Evolutionary conservation across 2,888 invertebrate species (phyloP), one percentile per base, ranked within the genome.

Genomic region (Eupithecia subumbrata): DNA sequence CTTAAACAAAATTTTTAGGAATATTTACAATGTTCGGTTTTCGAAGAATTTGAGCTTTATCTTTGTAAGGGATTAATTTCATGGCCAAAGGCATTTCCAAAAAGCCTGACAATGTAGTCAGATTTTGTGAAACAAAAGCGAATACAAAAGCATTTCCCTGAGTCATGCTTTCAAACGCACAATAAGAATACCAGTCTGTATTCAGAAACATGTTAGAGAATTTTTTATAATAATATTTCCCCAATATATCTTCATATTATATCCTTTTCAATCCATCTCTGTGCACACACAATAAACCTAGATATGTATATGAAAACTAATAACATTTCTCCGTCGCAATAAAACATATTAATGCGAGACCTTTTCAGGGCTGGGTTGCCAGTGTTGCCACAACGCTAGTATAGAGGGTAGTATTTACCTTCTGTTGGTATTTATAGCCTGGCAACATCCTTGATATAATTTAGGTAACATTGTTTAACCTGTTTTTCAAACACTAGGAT

Each of bases 261-360:
- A 63, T 34, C 48, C 71, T 63, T 75, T 5, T 22, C 9, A 12
- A n/a, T 69, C 72, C 72, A 80, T 76, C 71, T 76, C 79, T 80
- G 78, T 76, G 72, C 76, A 79, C 82, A 81, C 78, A 77, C 78
- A 80, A 83, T 87, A 88, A 88, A 88, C 25, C 5, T 60, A 56
- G 85, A 85, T 82, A 85, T 84, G 86, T 86, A 87, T 87, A 89
- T 85, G 82, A 88, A 88, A 87, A 86, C 87, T 89, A 89, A 89
- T 89, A 89, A 87, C 87, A 87, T 87, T 87, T 85, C 86, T 85
- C 86, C 85, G 80, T 79, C 76, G 84, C 85, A 87, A 87, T 90
- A 89, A 90, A 89, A 89, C 87, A 87, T 89, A 90, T 89, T 88
- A 88, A 89, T 88, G 87, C 84, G 83, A 83, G 87, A 82, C 86